Conservation (phyloP, 2,113 vertebrate genomes). For the Sebastes fasciatus region DNA sequence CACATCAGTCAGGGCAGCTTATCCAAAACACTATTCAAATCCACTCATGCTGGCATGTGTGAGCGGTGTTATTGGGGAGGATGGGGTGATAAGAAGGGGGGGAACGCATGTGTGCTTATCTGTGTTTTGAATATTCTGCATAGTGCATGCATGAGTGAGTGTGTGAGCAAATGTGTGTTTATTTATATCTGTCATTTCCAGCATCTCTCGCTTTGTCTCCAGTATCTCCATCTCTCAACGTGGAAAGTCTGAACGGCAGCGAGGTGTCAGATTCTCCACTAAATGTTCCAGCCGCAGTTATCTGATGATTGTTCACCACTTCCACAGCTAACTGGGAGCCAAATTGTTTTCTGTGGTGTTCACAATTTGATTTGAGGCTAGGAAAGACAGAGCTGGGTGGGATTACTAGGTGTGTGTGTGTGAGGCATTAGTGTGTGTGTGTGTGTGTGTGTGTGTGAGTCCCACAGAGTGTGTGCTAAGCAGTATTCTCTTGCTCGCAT, state of each 20-base stretch:
- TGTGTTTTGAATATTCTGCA: neutral
- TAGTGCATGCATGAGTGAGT: neutral
- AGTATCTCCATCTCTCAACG: neutral
- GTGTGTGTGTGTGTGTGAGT: neutral
- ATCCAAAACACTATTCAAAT: constrained; percentile 58
- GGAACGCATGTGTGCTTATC: neutral
- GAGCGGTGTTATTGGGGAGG: constrained; percentile 24
- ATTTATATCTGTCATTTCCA: constrained; percentile 5
- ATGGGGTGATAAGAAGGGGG: constrained; percentile 4
- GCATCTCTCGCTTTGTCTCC: constrained; percentile 29
- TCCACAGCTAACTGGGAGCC: constrained; percentile 58
- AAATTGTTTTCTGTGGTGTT: constrained; percentile 49
- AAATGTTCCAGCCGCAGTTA: constrained; percentile 51
- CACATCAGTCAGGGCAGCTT: constrained; percentile 66
- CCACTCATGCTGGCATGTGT: constrained; percentile 59
- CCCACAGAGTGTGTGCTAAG: constrained; percentile 35
- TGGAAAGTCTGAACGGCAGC: too few relatives aligned
- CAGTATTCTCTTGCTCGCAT: constrained; percentile 32
- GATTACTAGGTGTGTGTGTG: constrained; percentile 20
- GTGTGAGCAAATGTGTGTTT: neutral
- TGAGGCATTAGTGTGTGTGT: neutral
- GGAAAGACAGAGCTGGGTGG: constrained; percentile 27
- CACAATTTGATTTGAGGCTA: constrained; percentile 55
- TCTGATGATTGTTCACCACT: constrained; percentile 60
- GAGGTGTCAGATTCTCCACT: constrained; percentile 57